These are phyloP conservation scores for Erpobdella octoculata DNA, from an alignment of 2,888 invertebrate genomes.

Conservation along the genomic window DNA sequence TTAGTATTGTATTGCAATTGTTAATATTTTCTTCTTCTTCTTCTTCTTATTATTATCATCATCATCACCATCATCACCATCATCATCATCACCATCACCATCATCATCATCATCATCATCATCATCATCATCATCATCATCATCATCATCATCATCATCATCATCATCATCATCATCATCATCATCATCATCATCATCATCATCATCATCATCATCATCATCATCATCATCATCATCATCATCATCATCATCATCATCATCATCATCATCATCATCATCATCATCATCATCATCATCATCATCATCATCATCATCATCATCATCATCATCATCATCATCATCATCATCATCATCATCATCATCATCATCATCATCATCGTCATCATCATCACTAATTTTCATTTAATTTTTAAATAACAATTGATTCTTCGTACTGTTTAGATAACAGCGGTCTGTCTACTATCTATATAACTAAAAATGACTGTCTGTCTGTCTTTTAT, in stretches of 20 bases:
- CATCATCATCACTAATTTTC: constrained; percentile 8
- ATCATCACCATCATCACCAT: constrained; percentile 24
- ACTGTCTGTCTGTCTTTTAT: too few species aligned
- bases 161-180: constrained; percentile 20
- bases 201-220: constrained; percentile 1
- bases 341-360: background rate
- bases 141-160: background rate
- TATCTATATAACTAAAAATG: too few species aligned
- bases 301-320: background rate
- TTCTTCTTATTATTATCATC: constrained; percentile 11
- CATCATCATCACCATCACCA: constrained; percentile 24
- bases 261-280: constrained; percentile 6
- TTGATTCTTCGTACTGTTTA: too few species aligned
- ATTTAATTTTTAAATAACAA: background rate
- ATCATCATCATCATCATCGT: background rate
- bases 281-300: constrained; percentile 13
- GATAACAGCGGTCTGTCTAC: too few species aligned
- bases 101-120: constrained; percentile 13
- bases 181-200: constrained; percentile 2
- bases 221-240: constrained; percentile 17
- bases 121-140: background rate
- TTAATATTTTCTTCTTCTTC: constrained; percentile 13
- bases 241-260: constrained; percentile 11
- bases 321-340: background rate
- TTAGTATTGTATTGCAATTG: too few species aligned